These are phyloP conservation scores for Amphiura filiformis DNA, from an alignment of 35 echinoderm and acorn worm genomes.

Conservation along the genomic window DNA sequence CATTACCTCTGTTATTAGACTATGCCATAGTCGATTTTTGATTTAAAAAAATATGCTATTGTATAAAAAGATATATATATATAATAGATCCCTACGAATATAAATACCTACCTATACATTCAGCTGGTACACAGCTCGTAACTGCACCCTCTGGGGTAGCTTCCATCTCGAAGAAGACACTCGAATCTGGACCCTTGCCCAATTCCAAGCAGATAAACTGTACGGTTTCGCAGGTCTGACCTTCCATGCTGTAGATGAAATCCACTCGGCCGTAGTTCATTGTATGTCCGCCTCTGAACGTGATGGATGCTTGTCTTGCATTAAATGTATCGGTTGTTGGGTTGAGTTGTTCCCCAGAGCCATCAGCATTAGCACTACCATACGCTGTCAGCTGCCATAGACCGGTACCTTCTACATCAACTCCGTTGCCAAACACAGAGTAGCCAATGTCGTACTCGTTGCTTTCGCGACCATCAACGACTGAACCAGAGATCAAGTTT, in stretches of 20 bases:
- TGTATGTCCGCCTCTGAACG: background rate
- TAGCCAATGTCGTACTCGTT: constrained; percentile 49
- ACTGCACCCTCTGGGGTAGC: constrained; percentile 42
- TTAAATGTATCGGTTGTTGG: constrained; percentile 45
- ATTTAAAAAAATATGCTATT: too few species aligned
- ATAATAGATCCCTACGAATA: too few species aligned
- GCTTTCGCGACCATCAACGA: constrained; percentile 43
- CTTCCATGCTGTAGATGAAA: constrained; percentile 59
- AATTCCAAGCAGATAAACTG: constrained; percentile 68
- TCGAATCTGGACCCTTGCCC: constrained; percentile 50
- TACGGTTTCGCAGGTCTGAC: constrained; percentile 42
- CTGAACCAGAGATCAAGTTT: constrained; percentile 13
- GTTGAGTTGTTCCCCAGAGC: constrained; percentile 62
- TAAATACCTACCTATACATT: constrained; percentile 62
- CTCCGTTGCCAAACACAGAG: constrained; percentile 33
- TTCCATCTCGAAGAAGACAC: constrained; percentile 30
- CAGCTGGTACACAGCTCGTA: constrained; percentile 46
- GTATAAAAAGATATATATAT: too few species aligned
- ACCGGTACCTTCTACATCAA: constrained; percentile 53
- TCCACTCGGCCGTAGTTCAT: constrained; percentile 44
- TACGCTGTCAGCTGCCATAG: constrained; percentile 76
- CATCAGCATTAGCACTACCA: constrained; percentile 55
- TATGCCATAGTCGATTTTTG: too few species aligned
- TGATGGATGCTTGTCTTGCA: background rate
- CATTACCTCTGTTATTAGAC: too few species aligned